Conservation (phyloP, 1,140 invertebrate species). For the Neodiprion virginianus region DNA sequence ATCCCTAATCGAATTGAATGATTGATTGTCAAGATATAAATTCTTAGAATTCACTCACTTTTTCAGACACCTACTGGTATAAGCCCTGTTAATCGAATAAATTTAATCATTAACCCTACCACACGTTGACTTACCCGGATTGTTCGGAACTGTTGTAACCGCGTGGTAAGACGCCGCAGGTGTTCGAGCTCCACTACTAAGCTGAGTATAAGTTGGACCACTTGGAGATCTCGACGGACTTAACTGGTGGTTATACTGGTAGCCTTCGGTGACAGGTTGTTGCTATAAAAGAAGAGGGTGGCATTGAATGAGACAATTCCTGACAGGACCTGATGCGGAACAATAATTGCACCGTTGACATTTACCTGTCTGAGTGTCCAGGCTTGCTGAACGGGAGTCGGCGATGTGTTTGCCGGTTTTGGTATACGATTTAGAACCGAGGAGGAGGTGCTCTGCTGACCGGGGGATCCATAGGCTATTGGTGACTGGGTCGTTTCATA, state of each 20-base stretch:
- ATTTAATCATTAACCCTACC: not conserved
- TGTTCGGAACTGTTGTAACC: conserved; percentile 63
- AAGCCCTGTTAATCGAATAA: not conserved
- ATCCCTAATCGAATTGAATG: not conserved
- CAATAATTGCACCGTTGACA: not conserved
- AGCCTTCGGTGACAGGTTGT: conserved; percentile 68
- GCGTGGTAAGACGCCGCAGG: conserved; percentile 64
- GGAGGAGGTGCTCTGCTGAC: conserved; percentile 57
- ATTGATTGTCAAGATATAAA: no score
- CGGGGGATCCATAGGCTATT: conserved; percentile 69
- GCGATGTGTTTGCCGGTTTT: conserved; percentile 72
- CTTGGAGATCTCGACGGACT: conserved; percentile 81
- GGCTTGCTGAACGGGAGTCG: conserved; percentile 70
- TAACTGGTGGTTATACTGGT: conserved; percentile 77
- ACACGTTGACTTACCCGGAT: conserved; percentile 53
- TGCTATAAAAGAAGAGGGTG: conserved; percentile 26
- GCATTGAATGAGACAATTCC: not conserved
- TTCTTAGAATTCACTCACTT: no score
- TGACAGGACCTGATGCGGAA: no score
- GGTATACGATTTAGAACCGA: conserved; percentile 70
- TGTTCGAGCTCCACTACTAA: conserved; percentile 70
- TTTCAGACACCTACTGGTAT: not conserved
- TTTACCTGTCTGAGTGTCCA: conserved; percentile 63
- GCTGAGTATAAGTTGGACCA: conserved; percentile 86
- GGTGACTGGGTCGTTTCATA: conserved; percentile 76